Percentiles rank a stretch among this genome's conserved stretches.
Conservation (phyloP, 2,113 vertebrate species). For the Pterocles gutturalis region DNA sequence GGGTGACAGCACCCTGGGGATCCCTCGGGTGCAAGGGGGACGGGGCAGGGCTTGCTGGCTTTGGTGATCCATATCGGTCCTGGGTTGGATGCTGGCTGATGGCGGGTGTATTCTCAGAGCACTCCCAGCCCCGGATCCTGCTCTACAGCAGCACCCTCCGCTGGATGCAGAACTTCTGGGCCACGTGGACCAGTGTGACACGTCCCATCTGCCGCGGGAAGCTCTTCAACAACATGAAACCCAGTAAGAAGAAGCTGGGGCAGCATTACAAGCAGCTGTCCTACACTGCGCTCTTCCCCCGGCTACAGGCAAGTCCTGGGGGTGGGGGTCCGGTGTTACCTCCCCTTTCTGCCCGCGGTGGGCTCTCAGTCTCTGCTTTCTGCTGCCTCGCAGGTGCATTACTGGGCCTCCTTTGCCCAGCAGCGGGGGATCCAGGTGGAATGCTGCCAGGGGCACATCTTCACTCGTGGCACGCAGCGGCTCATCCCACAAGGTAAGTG, state of each 20-base stretch:
- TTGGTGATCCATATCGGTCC: not conserved
- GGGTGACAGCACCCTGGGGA: not conserved
- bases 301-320: constrained; percentile 84
- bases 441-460: constrained; percentile 93
- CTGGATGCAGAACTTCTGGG: constrained; percentile 99
- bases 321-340: rapidly evolving
- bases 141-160: constrained; percentile 97
- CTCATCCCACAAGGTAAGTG: constrained; percentile 93
- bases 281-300: constrained; percentile 91
- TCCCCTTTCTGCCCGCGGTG: not conserved
- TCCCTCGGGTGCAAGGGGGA: not conserved
- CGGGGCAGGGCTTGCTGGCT: not conserved
- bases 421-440: constrained; percentile 95
- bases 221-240: constrained; percentile 93
- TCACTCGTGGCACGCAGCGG: constrained; percentile 92
- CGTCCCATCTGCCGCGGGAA: constrained; percentile 96
- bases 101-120: constrained; percentile 72
- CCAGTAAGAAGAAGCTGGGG: constrained; percentile 93
- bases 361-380: not conserved
- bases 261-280: constrained; percentile 98
- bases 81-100: not conserved
- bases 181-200: constrained; percentile 94
- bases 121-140: constrained; percentile 89
- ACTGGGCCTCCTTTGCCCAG: constrained; percentile 98
- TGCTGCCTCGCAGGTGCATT: constrained; percentile 86